phyloP scores from a whole-genome alignment of 2,888 invertebrate genomes.

The Dastarcus helophoroides region DNA sequence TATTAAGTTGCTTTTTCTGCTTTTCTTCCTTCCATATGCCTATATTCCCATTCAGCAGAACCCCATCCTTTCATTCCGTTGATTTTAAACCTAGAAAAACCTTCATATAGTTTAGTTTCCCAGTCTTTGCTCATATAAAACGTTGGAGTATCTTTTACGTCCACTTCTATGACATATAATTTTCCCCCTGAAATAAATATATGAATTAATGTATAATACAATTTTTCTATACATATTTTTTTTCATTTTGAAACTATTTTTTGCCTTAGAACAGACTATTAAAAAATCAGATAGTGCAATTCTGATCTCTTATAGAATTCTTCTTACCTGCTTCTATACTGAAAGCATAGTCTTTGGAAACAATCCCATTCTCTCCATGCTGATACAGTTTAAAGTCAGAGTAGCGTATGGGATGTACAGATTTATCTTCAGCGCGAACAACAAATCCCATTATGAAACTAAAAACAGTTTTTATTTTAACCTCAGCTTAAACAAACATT shows the following conservation, averaged over 20 bases:
- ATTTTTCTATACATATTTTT: conserved; percentile 1
- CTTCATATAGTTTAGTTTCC: conserved; percentile 47
- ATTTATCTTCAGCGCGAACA: conserved; percentile 36
- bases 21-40: conserved; percentile 37
- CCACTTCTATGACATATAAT: conserved; percentile 41
- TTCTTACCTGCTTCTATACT: conserved; percentile 44
- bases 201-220: conserved; percentile 14
- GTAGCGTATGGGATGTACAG: conserved; percentile 36
- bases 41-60: conserved; percentile 54
- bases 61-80: conserved; percentile 54
- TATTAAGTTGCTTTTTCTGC: no score
- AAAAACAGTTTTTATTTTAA: conserved; percentile 20
- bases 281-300: conserved; percentile 4
- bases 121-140: conserved; percentile 50
- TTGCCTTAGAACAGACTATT: not conserved
- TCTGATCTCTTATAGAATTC: conserved; percentile 2
- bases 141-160: conserved; percentile 41
- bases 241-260: conserved; percentile 1
- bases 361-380: conserved; percentile 47
- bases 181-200: conserved; percentile 42
- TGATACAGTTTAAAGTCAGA: conserved; percentile 48
- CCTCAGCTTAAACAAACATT: no score
- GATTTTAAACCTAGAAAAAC: conserved; percentile 45
- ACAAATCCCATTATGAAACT: conserved; percentile 53
- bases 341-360: conserved; percentile 52